Conservation (phyloP, 2,113 vertebrate genomes). For the Bambusicola thoracicus region DNA sequence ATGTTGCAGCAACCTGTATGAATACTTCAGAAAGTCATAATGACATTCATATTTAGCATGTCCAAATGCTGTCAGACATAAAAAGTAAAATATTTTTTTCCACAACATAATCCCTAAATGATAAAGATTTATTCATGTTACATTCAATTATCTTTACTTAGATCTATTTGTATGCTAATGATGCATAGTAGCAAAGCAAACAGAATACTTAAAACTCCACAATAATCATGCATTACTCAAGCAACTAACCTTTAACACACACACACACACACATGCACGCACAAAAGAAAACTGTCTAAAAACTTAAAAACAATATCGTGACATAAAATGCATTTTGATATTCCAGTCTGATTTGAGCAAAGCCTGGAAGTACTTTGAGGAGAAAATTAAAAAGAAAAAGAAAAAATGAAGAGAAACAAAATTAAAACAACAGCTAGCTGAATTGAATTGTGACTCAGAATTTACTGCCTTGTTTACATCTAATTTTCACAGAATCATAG, state of each 20-base stretch:
- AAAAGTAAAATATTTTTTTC: neutral
- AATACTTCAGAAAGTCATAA: neutral
- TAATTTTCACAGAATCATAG: neutral
- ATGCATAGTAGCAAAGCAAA: constrained; percentile 8
- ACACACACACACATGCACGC: too few relatives aligned
- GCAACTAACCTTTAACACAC: neutral
- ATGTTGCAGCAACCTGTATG: neutral
- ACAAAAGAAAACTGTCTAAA: neutral
- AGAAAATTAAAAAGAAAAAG: accelerated
- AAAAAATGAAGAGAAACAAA: neutral
- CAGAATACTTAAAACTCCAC: neutral
- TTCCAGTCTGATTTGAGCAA: neutral
- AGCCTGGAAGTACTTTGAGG: too few relatives aligned
- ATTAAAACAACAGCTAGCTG: neutral
- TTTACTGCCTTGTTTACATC: neutral
- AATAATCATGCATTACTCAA: neutral
- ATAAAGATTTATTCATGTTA: constrained; percentile 45
- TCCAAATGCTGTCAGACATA: neutral
- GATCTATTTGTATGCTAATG: constrained; percentile 29
- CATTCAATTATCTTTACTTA: constrained; percentile 46
- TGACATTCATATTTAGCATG: neutral
- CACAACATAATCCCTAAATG: constrained; percentile 1
- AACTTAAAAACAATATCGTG: accelerated
- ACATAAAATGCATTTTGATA: neutral
- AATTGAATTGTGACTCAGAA: neutral